Evolutionary conservation across 2,888 invertebrate species (phyloP), one percentile per base, ranked within the genome.

Genomic region (Drosophila birchii): DNA sequence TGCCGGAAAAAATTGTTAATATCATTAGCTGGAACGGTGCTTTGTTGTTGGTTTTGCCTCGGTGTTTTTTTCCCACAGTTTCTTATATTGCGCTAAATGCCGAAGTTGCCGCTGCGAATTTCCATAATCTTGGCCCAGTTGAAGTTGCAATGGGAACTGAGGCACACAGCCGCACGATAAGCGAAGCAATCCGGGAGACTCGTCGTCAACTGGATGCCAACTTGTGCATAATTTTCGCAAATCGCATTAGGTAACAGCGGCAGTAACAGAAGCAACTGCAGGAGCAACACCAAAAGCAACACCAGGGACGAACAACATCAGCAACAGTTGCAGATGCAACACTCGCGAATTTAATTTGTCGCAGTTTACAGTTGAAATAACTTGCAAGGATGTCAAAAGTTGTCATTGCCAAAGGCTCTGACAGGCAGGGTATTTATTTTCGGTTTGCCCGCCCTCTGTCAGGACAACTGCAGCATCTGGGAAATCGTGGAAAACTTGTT

Each of bases 321-420:
- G 64, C 71, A 68, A 75, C 61, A 69, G 45, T 57, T 67, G 76
- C 69, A 61, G 44, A 64, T 63, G 66, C 67, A 76, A 61, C 59
- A 75, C 72, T 86, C 67, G 72, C 66, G 87, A 87, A 85, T 85
- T 87, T 85, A 80, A 85, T 85, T 85, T 85, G 78, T 74, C 79
- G 82, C 86, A 79, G 80, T 82, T 84, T 78, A 75, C 84, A 80
- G 82, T 82, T 85, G 84, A 82, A 87, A 76, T 84, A 83, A 85
- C 81, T 76, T 58, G 73, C 81, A 76, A 73, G 79, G 79, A 76
- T 79, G 78, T 63, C 75, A 72, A 71, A 79, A 74, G 70, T 79
- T 68, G 56, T 29, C 26, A 53, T 56, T 54, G 75, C 69, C 75
- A 38, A 54, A 68, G 68, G 61, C 76, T 59, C 45, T 68, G 18